Base-by-base conservation (phyloP, 2,888 invertebrate genomes). In the Pecten maximus region DNA sequence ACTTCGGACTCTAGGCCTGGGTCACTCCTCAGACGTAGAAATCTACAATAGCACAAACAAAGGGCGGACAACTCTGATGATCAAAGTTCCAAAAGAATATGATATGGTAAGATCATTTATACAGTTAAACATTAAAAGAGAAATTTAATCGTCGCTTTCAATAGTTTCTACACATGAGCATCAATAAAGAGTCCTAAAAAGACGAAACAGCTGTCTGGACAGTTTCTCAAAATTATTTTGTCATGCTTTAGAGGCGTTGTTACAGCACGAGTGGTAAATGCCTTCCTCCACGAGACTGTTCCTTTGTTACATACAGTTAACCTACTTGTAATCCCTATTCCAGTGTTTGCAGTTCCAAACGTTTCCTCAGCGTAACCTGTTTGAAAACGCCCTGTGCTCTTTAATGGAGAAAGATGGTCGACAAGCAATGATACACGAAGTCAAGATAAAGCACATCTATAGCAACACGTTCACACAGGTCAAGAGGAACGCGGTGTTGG, bases 51-150 rank as follows among this genome's bases (percentile, higher is more conserved):
- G 94, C 60, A 94, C 93, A 19, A 96, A 96, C 94, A 96, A 96
- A 91, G 93, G 94, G 15, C 92, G 94, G 19, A 95, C 94, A 90
- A 91, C 94, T 2, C 35, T 96, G 28, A 91, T 95, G 23, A 90
- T 96, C 12, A 94, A 95, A 48, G 94, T 96, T 19, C 95, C 96
- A 0, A 95, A 95, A 88, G 96, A 96, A 92, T 96, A 96, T 92
- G 96, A 96, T 88, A 88, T 96, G 94, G 96, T 96, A 90, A 92
- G 94, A 92, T 40, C 4, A 12, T 19, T 54, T 15, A 6, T 54
- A 19, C 19, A 54, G 1, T 54, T 54, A n/a, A 2, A 54, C 54
- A n/a, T 2, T 54, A n/a, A 54, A 54, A 54, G 8, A n/a, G 54
- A 54, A 15, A 54, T 1, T 23, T n/a, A 15, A 8, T 12, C 15